Evolutionary conservation across 2,113 vertebrate species (phyloP).

Genomic region (Channa maculata): DNA sequence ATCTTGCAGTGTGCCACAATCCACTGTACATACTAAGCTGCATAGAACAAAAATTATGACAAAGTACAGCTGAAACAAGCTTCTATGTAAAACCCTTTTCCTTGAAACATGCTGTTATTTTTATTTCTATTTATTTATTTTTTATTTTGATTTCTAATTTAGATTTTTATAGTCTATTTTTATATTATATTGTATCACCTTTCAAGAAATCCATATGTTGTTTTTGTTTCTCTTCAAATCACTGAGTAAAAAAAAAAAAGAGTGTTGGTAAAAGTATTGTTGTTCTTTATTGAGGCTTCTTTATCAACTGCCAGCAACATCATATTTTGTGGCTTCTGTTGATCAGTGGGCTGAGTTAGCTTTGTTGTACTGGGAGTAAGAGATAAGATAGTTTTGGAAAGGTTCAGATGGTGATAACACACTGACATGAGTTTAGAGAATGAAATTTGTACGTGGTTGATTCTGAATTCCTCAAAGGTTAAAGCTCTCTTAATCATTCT

Average conservation of each 20-base stretch:
- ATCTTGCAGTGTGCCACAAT: no score
- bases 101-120: no score
- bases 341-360: neutral
- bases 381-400: neutral
- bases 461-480: neutral
- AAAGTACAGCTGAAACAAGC: no score
- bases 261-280: no score
- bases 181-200: no score
- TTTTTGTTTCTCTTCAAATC: neutral
- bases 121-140: no score
- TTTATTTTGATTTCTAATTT: no score
- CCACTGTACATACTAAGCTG: no score
- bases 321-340: neutral
- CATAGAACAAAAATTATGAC: no score
- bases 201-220: no score
- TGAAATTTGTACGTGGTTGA: neutral
- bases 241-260: neutral
- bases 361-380: neutral
- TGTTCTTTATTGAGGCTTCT: neutral
- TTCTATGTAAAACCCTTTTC: no score
- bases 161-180: no score
- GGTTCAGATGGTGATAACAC: neutral
- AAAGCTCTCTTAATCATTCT: conserved; percentile 16
- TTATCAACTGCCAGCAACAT: neutral
- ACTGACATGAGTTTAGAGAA: neutral